Evolutionary conservation across 2,113 vertebrate genomes (phyloP).

Genomic region (Cricetomys ansorgei): DNA sequence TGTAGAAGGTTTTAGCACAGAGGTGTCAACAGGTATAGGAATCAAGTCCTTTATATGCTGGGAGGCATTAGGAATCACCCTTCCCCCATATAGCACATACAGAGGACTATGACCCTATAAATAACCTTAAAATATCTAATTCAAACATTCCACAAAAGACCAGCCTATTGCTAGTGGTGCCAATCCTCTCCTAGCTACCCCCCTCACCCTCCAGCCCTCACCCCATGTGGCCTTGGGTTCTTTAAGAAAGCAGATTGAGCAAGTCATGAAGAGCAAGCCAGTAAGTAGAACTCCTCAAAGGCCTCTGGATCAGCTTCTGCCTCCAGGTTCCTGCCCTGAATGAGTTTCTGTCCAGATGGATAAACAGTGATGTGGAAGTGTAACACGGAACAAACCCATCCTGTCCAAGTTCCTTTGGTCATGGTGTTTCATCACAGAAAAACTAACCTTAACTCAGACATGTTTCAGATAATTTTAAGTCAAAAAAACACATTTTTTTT

Average conservation of each 20-base stretch:
- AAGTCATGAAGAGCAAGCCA: neutral
- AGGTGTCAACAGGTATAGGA: too few species aligned
- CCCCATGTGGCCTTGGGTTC: neutral
- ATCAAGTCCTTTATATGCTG: too few species aligned
- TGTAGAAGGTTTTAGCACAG: too few species aligned
- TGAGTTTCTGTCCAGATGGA: too few species aligned
- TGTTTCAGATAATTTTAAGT: neutral
- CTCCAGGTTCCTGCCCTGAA: neutral
- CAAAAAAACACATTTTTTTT: neutral
- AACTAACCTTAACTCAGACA: neutral
- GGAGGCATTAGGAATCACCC: too few species aligned
- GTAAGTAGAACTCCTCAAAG: neutral
- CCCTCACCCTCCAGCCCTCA: too few species aligned
- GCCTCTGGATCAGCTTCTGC: neutral
- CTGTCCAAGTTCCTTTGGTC: neutral
- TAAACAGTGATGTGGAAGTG: neutral
- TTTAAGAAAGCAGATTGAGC: neutral
- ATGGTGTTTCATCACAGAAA: neutral
- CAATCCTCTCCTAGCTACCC: too few species aligned
- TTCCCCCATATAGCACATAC: too few species aligned
- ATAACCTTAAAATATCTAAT: too few species aligned
- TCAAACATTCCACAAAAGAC: too few species aligned
- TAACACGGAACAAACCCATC: neutral
- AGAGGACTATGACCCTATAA: too few species aligned
- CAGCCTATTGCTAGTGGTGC: too few species aligned